These are phyloP conservation scores for Arothron firmamentum DNA, from an alignment of 2,113 vertebrate species.

Conservation along the genomic window DNA sequence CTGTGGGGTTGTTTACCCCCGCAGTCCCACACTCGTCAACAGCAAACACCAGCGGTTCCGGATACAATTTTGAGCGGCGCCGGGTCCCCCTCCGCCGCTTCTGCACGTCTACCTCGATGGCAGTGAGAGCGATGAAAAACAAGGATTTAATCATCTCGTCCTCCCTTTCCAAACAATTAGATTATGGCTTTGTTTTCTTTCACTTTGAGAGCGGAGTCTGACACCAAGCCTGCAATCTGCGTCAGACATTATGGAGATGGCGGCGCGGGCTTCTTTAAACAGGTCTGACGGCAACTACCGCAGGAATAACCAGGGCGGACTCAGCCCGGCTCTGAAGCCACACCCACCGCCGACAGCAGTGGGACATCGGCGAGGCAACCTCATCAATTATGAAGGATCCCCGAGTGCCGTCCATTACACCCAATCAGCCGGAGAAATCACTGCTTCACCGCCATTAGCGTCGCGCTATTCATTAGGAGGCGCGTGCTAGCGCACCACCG, in stretches of 20 bases:
- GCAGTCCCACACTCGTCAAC: slow-evolving; percentile 15
- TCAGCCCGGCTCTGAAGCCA: slow-evolving; percentile 26
- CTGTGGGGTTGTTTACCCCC: slow-evolving; percentile 31
- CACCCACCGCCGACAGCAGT: slow-evolving; percentile 41
- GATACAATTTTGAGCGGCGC: slow-evolving; percentile 1
- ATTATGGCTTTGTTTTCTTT: slow-evolving; percentile 58
- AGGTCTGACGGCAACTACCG: slow-evolving; percentile 57
- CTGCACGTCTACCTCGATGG: slow-evolving; percentile 20
- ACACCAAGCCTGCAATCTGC: slow-evolving; percentile 37
- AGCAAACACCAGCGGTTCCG: slow-evolving; percentile 9
- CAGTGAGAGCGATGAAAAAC: slow-evolving; percentile 34
- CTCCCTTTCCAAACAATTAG: slow-evolving; percentile 64
- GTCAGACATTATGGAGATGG: slow-evolving; percentile 60
- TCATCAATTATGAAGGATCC: slow-evolving; percentile 68
- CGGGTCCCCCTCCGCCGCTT: slow-evolving; percentile 1
- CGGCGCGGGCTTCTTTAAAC: slow-evolving; percentile 52
- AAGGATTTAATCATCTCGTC: slow-evolving; percentile 57
- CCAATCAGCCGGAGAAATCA: slow-evolving; percentile 69
- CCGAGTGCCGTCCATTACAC: slow-evolving; percentile 65
- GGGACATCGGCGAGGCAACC: slow-evolving; percentile 55
- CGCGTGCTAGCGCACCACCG: slow-evolving; percentile 15
- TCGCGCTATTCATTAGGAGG: slow-evolving; percentile 59
- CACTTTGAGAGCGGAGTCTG: slow-evolving; percentile 46
- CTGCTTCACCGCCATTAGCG: slow-evolving; percentile 67
- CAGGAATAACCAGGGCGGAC: slow-evolving; percentile 53